phyloP scores from a whole-genome alignment of 2,797 vertebrate species.

The Clarias platycephalus region DNA sequence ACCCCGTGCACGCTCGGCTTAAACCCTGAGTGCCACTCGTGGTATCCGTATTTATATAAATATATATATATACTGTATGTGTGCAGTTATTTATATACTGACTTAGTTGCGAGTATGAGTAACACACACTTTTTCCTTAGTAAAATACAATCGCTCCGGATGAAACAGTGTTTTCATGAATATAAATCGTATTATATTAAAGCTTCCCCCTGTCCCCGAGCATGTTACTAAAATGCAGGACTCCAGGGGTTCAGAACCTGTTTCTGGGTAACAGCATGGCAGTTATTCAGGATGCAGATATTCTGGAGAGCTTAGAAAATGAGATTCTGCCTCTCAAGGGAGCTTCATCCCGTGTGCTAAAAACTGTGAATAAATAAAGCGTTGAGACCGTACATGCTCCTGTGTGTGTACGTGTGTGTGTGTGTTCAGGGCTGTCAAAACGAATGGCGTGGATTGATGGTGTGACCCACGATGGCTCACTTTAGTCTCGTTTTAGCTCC shows the following conservation, averaged over 20 bases:
- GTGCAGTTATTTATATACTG: slow-evolving; percentile 1
- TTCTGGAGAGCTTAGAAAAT: slow-evolving; percentile 40
- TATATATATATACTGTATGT: background rate
- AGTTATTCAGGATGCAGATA: slow-evolving; percentile 30
- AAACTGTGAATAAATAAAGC: slow-evolving; percentile 50
- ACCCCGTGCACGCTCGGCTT: slow-evolving; percentile 4
- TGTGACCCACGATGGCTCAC: slow-evolving; percentile 39
- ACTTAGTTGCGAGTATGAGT: slow-evolving; percentile 26
- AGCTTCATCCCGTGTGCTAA: slow-evolving; percentile 48
- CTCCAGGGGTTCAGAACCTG: slow-evolving; percentile 38
- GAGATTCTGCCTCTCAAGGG: slow-evolving; percentile 48
- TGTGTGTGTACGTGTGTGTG: slow-evolving; percentile 39
- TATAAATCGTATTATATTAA: slow-evolving; percentile 51
- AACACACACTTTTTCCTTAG: background rate
- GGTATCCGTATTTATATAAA: background rate
- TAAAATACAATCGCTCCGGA: slow-evolving; percentile 28
- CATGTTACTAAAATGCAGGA: slow-evolving; percentile 29
- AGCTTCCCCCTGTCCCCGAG: slow-evolving; percentile 22
- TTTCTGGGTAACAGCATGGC: slow-evolving; percentile 36
- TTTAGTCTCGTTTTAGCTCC: slow-evolving; percentile 27
- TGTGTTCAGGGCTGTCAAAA: slow-evolving; percentile 38
- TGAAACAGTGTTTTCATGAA: slow-evolving; percentile 47
- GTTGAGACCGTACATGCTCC: slow-evolving; percentile 36
- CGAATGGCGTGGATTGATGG: slow-evolving; percentile 35
- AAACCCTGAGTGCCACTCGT: slow-evolving; percentile 17